These are phyloP conservation scores for Montipora foliosa DNA, from an alignment of 64 coral and sea anemone species.

Conservation along the genomic window DNA sequence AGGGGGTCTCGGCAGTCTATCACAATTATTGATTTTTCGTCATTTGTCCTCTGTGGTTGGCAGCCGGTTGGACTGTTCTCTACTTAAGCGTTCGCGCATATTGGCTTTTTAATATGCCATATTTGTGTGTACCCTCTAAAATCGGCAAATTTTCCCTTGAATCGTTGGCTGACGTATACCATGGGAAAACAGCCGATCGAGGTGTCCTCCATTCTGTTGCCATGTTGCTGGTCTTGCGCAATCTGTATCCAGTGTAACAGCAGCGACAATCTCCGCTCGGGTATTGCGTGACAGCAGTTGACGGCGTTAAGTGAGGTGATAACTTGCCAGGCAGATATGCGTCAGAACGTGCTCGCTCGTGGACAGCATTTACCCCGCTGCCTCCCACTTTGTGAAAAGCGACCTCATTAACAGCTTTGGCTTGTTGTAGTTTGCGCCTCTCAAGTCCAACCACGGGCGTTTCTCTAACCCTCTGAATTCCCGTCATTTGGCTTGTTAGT, in stretches of 20 bases:
- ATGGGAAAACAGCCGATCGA: background rate
- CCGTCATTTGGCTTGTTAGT: constrained; percentile 15
- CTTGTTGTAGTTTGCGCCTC: constrained; percentile 35
- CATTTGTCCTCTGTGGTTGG: constrained; percentile 1
- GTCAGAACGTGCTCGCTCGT: background rate
- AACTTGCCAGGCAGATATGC: background rate
- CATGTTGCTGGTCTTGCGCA: background rate
- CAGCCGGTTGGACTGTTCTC: background rate
- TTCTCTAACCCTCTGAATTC: constrained; percentile 33
- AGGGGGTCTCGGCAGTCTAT: no score
- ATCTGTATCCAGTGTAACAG: constrained; percentile 34
- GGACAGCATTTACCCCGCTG: background rate
- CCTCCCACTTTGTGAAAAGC: background rate
- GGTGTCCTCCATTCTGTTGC: background rate
- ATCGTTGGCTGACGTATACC: background rate
- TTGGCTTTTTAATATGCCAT: background rate
- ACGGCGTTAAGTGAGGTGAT: background rate
- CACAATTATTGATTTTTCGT: no score
- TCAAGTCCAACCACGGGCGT: constrained; percentile 34
- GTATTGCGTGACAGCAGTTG: constrained; percentile 15
- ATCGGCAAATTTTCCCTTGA: background rate
- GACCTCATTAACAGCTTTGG: background rate
- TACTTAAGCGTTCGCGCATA: background rate
- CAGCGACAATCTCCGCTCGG: constrained; percentile 49
- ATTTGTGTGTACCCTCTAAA: background rate